Evolutionary conservation across 2,797 vertebrate species (phyloP).

Genomic region (Hypotaenidia okinawae): DNA sequence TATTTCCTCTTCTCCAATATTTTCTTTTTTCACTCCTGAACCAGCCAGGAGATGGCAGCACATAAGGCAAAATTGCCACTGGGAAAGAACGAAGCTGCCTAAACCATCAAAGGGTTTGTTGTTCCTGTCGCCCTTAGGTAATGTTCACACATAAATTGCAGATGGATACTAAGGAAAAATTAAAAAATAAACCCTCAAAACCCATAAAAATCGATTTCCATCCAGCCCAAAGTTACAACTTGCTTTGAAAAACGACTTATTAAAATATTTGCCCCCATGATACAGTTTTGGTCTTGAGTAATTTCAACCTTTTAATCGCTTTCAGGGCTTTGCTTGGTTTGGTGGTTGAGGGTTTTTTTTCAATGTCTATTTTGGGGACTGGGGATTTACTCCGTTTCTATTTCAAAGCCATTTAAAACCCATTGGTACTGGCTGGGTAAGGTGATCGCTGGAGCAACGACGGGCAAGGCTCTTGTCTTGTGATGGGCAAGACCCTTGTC

Average conservation of each 20-base stretch:
- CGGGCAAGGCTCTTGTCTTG: background rate
- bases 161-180: background rate
- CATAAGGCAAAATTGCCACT: background rate
- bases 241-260: background rate
- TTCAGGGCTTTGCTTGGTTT: background rate
- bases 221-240: background rate
- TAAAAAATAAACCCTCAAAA: background rate
- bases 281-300: background rate
- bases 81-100: background rate
- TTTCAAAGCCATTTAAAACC: background rate
- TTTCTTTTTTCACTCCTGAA: background rate
- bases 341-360: background rate
- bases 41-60: slow-evolving; percentile 61
- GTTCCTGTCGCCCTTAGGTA: background rate
- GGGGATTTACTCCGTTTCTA: background rate
- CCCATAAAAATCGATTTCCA: background rate
- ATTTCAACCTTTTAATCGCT: background rate
- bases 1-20: background rate
- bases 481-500: background rate
- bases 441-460: background rate
- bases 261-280: background rate
- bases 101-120: background rate
- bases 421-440: background rate
- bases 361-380: background rate
- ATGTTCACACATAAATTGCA: background rate